Evolutionary conservation across 1,140 invertebrate species (phyloP), one percentile per base, ranked within the genome.

Genomic region (Pseudoatta argentina): DNA sequence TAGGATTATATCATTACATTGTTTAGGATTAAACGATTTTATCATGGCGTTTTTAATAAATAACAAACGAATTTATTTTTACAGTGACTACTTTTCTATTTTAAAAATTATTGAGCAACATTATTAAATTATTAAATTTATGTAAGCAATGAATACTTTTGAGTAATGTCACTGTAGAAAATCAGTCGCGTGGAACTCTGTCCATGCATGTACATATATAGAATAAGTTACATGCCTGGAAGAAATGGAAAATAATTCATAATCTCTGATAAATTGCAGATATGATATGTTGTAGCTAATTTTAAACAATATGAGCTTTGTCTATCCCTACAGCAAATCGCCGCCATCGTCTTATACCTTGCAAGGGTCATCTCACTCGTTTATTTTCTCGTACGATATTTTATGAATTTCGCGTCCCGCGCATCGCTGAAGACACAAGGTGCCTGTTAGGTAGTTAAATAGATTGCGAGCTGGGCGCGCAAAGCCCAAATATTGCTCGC

Each of bases 301-400:
- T 90, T 89, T 78, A 90, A 92, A 87, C 88, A 91, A 92, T 95
- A 92, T 95, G 91, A 95, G 91, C 93, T 95, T 90, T 95, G 89
- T 95, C 94, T 95, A 95, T 95, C 93, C 93, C 95, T 93, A 95
- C 95, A 95, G 95, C 93, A 91, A 92, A 93, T 94, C 93, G 93
- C 94, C 94, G 89, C 88, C 94, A 93, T 92, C 94, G 91, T 88
- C 92, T 91, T 93, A 93, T 92, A 91, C 91, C 93, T 92, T 93
- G 30, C 30, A 34, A 34, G 93, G 93, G 88, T 94, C 93, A 91
- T 91, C 92, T 93, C 94, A 92, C 91, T 87, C 92, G 93, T 94
- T 94, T 93, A 93, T 93, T 94, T 93, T 93, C 88, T 91, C 92
- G 92, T 91, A 85, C 92, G 91, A 94, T 93, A 85, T 92, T 92